phyloP scores from a whole-genome alignment of 2,888 invertebrate species.

The Beris morrisii region DNA sequence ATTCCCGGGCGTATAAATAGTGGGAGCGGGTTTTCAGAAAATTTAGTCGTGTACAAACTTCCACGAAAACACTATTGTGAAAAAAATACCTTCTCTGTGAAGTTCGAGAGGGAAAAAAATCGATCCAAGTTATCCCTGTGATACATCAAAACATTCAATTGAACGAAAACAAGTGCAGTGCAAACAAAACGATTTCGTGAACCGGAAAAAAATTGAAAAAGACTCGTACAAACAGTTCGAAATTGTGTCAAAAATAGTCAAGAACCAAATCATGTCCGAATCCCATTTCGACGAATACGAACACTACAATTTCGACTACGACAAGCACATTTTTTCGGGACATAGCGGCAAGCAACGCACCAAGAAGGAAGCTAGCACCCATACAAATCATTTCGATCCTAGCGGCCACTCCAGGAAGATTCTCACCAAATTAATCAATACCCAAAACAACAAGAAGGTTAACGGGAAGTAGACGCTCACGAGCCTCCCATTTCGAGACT shows the following conservation, averaged over 20 bases:
- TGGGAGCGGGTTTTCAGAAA: conserved; percentile 10
- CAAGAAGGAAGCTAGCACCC: conserved; percentile 84
- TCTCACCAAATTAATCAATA: conserved; percentile 80
- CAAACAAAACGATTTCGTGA: no score
- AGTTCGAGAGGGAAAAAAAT: no score
- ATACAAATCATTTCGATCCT: conserved; percentile 91
- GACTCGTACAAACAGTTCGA: neutral
- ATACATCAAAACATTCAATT: no score
- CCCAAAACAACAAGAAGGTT: conserved; percentile 76
- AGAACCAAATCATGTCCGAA: conserved; percentile 71
- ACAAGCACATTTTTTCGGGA: conserved; percentile 82
- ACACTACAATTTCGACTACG: conserved; percentile 91
- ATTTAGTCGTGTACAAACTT: conserved; percentile 18
- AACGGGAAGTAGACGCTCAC: conserved; percentile 35
- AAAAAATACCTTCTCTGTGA: no score
- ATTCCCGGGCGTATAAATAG: conserved; percentile 36
- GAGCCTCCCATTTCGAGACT: conserved; percentile 11
- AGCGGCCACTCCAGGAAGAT: conserved; percentile 93
- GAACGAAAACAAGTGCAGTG: no score
- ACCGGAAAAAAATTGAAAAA: no score
- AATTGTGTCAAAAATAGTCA: conserved; percentile 7
- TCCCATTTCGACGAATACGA: conserved; percentile 88
- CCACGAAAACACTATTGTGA: no score
- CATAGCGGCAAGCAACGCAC: conserved; percentile 89
- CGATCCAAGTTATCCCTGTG: no score